Base-by-base conservation (phyloP, 2,888 invertebrate genomes). In the Dimorphilus gyrociliatus region DNA sequence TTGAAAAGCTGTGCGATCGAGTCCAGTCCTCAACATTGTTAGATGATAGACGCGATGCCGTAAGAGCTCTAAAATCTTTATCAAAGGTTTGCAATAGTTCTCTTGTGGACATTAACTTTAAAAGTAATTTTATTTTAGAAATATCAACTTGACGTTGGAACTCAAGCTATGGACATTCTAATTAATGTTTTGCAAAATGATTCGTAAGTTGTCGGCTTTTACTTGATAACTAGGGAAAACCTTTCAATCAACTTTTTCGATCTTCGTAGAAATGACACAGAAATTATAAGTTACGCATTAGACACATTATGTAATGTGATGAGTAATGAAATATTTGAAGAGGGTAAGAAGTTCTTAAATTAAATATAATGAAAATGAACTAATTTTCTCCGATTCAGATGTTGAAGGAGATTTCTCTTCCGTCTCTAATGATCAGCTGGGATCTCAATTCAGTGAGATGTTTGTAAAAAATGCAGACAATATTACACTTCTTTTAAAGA, bases 11-110 rank as follows among this genome's bases (percentile, higher is more conserved):
- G 17, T 82, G 92, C 13, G 88, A 92, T 51, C 71, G 97, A 39
- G 78, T 92, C 2, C 77, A 78, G 50, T 81, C 85, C 28, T 90
- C 92, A 0, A 86, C 86, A 0, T 65, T 94, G 25, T 66, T 94
- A 19, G 90, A 92, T 57, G 97, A 97, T 58, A 71, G 94, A 23
- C 68, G 92, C 47, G 92, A 94, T 74, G 92, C 94, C 1, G 85
- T 94, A 48, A 72, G 92, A 39, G 90, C 88, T 0, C 73, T 97
- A 8, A 85, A 85, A 59, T 82, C 68, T n/a, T 48, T 70, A 28
- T 66, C 69, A 8, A 64, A 61, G 55, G 69, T 67, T 45, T 24
- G 37, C 18, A 8, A 24, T 12, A 5, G 5, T 18, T 29, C 23
- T 5, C 15, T n/a, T 8, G 5, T 21, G 8, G 21, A 21, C 21